These are phyloP conservation scores for Drosophila meridionalis DNA, from an alignment of 2,888 invertebrate genomes.

Conservation along the genomic window DNA sequence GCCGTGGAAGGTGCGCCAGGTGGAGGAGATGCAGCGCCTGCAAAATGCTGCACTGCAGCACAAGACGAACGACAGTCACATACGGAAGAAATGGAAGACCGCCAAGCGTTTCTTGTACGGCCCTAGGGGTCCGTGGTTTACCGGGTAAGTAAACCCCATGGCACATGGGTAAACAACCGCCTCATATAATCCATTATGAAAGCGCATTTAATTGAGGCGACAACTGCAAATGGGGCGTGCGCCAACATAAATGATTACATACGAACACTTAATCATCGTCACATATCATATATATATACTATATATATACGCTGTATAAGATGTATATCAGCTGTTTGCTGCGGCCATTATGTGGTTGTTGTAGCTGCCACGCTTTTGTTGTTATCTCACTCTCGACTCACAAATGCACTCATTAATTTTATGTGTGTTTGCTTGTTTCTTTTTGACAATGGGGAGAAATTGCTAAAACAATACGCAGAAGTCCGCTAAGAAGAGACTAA, in stretches of 20 bases:
- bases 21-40: slow-evolving; percentile 86
- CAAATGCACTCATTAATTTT: slow-evolving; percentile 65
- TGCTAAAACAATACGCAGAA: slow-evolving; percentile 22
- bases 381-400: slow-evolving; percentile 63
- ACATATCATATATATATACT: slow-evolving; percentile 12
- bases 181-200: slow-evolving; percentile 53
- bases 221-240: slow-evolving; percentile 63
- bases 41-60: slow-evolving; percentile 85
- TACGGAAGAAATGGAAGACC: slow-evolving; percentile 86
- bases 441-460: slow-evolving; percentile 47
- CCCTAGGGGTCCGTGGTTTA: slow-evolving; percentile 86
- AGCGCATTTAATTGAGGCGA: slow-evolving; percentile 68
- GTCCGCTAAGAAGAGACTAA: slow-evolving; percentile 9
- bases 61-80: slow-evolving; percentile 85
- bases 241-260: slow-evolving; percentile 55
- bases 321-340: slow-evolving; percentile 5
- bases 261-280: slow-evolving; percentile 50
- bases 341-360: slow-evolving; percentile 32
- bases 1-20: slow-evolving; percentile 86
- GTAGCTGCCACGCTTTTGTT: slow-evolving; percentile 47
- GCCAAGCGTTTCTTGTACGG: slow-evolving; percentile 87
- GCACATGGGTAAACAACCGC: background rate
- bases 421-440: slow-evolving; percentile 15
- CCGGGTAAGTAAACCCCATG: slow-evolving; percentile 79
- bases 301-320: background rate